A percentile compares a stretch with the other conserved stretches of the same genome.
These are phyloP conservation scores for Mionectes macconnelli DNA, from an alignment of 2,113 vertebrate genomes.

Conservation along the genomic window DNA sequence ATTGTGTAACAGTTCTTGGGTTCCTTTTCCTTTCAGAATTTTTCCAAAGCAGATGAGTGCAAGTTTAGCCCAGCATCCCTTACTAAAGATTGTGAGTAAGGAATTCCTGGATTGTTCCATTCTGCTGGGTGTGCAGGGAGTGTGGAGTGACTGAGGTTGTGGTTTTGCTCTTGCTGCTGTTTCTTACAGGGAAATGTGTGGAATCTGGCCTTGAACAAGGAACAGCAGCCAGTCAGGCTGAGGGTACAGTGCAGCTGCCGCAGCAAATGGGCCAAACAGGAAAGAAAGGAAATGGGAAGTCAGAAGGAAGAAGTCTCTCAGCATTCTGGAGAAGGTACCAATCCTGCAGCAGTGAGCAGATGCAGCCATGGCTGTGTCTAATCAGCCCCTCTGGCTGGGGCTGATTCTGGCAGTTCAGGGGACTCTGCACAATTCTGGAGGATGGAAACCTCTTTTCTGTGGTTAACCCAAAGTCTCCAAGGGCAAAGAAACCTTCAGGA, in stretches of 20 bases:
- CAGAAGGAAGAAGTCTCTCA: background rate
- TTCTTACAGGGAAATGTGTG: background rate
- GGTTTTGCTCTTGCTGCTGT: background rate
- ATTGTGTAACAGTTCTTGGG: background rate
- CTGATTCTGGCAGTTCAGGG: background rate
- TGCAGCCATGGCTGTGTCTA: background rate
- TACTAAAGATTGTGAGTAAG: background rate
- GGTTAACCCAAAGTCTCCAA: background rate
- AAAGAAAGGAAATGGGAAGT: background rate
- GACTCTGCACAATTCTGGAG: background rate
- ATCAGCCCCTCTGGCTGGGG: background rate
- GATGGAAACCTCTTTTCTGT: background rate
- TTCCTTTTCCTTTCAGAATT: conserved; percentile 11
- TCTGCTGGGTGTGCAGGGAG: rapidly evolving
- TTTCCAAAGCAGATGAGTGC: background rate
- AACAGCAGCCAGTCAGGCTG: background rate
- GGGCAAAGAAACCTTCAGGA: background rate
- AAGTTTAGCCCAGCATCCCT: background rate
- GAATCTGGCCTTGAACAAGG: background rate
- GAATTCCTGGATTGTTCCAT: background rate
- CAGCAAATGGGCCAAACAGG: background rate
- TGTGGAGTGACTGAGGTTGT: rapidly evolving
- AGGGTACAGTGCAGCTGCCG: background rate
- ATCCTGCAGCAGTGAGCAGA: background rate
- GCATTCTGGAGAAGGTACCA: conserved; percentile 35